Percentiles rank a stretch among this genome's conserved stretches.
Evolutionary conservation across 2,888 invertebrate species (phyloP).

Genomic region (Drosophila pseudotalamancana): DNA sequence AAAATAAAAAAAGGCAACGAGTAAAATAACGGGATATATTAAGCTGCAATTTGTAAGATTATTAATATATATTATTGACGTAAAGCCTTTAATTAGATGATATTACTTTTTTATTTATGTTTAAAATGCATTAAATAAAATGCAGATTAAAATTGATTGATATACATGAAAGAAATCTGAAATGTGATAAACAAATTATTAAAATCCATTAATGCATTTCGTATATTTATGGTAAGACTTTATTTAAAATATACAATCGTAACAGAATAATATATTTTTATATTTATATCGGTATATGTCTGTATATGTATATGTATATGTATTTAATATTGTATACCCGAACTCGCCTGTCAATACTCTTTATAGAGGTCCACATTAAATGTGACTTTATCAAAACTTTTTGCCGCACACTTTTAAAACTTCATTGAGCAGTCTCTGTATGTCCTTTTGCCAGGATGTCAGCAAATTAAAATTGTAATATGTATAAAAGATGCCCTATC

Average conservation of each 20-base stretch:
- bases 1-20: background rate
- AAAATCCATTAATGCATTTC: constrained; percentile 3
- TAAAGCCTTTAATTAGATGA: background rate
- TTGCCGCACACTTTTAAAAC: constrained; percentile 4
- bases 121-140: background rate
- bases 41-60: background rate
- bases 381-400: constrained; percentile 7
- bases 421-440: constrained; percentile 4
- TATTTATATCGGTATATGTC: background rate
- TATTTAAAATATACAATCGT: background rate
- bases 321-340: constrained; percentile 5
- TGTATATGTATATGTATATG: background rate
- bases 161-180: background rate
- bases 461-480: constrained; percentile 58
- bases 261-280: background rate
- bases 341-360: background rate
- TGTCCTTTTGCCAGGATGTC: constrained; percentile 27
- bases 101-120: background rate
- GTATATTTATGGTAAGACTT: constrained; percentile 7
- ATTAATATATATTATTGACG: background rate
- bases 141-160: constrained; percentile 3
- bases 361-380: constrained; percentile 3
- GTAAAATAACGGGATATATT: too few species aligned
- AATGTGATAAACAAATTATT: constrained; percentile 1
- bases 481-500: constrained; percentile 26